Evolutionary conservation across 2,113 vertebrate species (phyloP).

Genomic region (Cacatua alba): DNA sequence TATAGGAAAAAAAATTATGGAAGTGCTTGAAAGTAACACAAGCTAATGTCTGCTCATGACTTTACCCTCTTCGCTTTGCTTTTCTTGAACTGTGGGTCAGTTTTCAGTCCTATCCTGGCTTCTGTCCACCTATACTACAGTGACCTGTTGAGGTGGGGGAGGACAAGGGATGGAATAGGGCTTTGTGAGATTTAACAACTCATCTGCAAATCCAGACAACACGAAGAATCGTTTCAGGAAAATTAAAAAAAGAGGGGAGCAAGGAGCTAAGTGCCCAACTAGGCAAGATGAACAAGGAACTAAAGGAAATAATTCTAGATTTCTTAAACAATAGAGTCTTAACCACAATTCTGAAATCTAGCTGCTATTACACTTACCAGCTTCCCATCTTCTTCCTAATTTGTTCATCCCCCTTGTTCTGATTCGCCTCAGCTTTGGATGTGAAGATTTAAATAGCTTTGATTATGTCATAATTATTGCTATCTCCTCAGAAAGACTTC

Average conservation of each 20-base stretch:
- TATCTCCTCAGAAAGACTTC: neutral
- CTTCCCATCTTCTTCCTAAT: neutral
- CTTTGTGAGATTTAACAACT: neutral
- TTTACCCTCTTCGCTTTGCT: neutral
- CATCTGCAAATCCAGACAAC: neutral
- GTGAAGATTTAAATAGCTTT: neutral
- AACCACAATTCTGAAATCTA: neutral
- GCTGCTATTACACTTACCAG: neutral
- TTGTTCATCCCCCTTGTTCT: neutral
- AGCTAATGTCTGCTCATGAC: neutral
- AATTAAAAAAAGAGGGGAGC: neutral
- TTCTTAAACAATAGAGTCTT: neutral
- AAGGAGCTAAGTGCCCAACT: neutral
- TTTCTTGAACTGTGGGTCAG: neutral
- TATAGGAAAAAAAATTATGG: neutral
- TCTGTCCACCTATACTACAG: neutral
- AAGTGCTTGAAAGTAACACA: neutral
- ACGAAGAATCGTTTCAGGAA: neutral
- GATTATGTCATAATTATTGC: neutral
- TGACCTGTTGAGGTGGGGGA: neutral
- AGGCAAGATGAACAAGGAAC: neutral
- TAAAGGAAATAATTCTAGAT: neutral
- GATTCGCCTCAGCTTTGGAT: neutral
- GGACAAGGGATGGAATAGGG: neutral
- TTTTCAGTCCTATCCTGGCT: neutral